These are phyloP conservation scores for Podarcis lilfordi DNA, from an alignment of 2,797 vertebrate species.

Conservation along the genomic window DNA sequence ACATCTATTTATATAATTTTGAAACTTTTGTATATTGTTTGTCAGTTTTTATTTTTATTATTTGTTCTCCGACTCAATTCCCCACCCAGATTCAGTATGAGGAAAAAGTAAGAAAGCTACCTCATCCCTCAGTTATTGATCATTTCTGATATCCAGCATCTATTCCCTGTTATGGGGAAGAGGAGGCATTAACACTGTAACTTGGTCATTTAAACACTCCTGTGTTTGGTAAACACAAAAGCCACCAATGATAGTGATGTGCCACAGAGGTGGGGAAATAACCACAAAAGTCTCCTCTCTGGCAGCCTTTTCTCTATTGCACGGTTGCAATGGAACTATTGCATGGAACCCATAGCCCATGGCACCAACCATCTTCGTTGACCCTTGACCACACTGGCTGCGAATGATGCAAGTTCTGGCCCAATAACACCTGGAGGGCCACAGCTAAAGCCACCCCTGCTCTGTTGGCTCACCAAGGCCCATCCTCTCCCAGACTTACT, in stretches of 20 bases:
- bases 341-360: too few relatives aligned
- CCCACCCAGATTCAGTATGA: background rate
- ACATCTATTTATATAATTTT: background rate
- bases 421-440: too few relatives aligned
- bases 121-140: background rate
- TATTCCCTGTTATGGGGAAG: background rate
- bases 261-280: background rate
- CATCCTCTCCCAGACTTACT: too few relatives aligned
- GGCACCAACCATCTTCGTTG: background rate
- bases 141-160: background rate
- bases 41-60: too few relatives aligned
- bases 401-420: too few relatives aligned
- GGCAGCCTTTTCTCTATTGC: background rate
- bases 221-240: background rate
- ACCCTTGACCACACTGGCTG: background rate
- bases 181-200: too few relatives aligned
- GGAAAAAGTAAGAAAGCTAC: background rate
- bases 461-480: background rate
- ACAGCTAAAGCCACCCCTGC: background rate
- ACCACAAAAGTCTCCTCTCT: background rate
- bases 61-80: too few relatives aligned
- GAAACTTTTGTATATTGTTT: background rate
- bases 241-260: background rate
- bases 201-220: background rate
- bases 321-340: too few relatives aligned